Conservation (phyloP, 2,888 invertebrate genomes). For the Tiliacea citrago region DNA sequence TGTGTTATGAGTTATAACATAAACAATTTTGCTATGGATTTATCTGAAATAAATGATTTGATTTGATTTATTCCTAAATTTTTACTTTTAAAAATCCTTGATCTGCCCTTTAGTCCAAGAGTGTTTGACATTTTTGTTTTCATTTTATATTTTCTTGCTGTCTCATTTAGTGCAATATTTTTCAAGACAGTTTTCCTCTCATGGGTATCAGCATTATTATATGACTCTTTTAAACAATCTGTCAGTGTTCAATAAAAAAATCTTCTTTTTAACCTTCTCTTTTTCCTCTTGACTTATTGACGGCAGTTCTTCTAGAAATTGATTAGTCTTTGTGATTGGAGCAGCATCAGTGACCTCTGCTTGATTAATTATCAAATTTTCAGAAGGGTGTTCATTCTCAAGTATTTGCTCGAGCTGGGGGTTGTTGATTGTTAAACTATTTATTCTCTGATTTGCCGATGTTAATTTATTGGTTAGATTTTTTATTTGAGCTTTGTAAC, state of each 20-base stretch:
- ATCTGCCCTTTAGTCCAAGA: not conserved
- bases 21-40: too few relatives aligned
- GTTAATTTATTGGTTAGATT: not conserved
- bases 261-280: not conserved
- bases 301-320: slow-evolving; percentile 18
- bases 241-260: slow-evolving; percentile 3
- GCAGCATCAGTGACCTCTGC: slow-evolving; percentile 3
- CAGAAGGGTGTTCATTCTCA: not conserved
- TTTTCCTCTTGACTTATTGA: slow-evolving; percentile 14
- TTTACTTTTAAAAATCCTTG: too few relatives aligned
- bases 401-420: not conserved
- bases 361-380: not conserved
- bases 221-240: not conserved
- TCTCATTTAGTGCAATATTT: not conserved
- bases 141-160: not conserved
- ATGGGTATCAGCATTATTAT: slow-evolving; percentile 1
- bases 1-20: too few relatives aligned
- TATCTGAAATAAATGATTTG: too few relatives aligned
- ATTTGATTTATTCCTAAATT: too few relatives aligned
- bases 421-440: slow-evolving; percentile 4
- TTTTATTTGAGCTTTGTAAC: slow-evolving; percentile 3
- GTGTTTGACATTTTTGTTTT: not conserved
- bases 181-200: not conserved
- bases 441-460: not conserved
- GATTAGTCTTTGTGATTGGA: slow-evolving; percentile 13